phyloP scores from a whole-genome alignment of 2,113 vertebrate species.

The Empidonax alnorum region DNA sequence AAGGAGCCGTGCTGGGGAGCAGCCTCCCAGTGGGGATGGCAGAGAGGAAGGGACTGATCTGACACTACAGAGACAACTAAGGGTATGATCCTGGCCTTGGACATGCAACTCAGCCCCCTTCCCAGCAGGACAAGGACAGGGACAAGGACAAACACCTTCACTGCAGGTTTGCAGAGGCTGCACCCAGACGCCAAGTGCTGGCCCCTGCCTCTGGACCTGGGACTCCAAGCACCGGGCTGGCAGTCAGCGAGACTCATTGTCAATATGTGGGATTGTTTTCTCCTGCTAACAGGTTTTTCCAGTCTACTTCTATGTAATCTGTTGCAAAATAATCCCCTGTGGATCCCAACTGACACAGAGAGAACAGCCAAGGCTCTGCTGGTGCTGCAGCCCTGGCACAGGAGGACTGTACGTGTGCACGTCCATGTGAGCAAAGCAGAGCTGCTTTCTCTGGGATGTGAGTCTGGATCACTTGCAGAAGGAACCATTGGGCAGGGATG shows the following conservation, averaged over 20 bases:
- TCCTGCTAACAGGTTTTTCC: constrained; percentile 45
- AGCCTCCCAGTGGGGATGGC: not conserved
- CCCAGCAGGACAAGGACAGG: not conserved
- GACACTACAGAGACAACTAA: not conserved
- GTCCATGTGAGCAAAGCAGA: rapidly evolving
- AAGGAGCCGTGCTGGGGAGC: rapidly evolving
- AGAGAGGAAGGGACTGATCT: not conserved
- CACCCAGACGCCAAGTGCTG: not conserved
- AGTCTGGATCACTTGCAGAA: rapidly evolving
- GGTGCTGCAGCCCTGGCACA: rapidly evolving
- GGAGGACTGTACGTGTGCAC: rapidly evolving
- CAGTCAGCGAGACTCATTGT: not conserved
- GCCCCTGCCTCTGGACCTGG: not conserved
- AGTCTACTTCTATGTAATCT: not conserved
- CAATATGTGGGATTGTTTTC: not conserved
- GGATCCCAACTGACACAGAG: rapidly evolving
- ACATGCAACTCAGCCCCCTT: not conserved
- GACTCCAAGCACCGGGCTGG: not conserved
- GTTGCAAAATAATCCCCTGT: not conserved
- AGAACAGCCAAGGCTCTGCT: not conserved
- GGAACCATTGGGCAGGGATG: not conserved
- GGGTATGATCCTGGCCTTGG: rapidly evolving
- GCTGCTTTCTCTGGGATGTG: rapidly evolving
- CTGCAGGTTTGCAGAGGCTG: not conserved
- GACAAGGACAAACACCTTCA: rapidly evolving